A percentile compares a stretch with the other conserved stretches of the same genome.
phyloP scores from a whole-genome alignment of 1,140 invertebrate species.

The Galleria mellonella region DNA sequence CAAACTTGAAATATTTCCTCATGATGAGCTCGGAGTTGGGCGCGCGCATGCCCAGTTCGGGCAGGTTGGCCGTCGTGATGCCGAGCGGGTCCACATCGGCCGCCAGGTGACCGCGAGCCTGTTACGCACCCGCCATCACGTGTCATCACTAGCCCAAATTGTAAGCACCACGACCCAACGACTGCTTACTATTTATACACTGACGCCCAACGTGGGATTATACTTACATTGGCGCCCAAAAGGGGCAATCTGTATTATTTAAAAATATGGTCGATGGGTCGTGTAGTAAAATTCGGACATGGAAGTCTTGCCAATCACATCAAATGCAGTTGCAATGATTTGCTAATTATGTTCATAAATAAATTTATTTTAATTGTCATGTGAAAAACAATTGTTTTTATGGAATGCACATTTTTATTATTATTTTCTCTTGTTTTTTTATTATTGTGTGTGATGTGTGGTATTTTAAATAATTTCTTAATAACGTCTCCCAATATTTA shows the following conservation, averaged over 20 bases:
- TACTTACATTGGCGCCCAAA: constrained; percentile 1
- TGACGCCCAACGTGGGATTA: constrained; percentile 7
- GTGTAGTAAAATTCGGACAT: constrained; percentile 26
- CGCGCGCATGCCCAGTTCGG: constrained; percentile 64
- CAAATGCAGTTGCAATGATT: constrained; percentile 23
- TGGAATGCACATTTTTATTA: no score
- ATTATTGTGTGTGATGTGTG: no score
- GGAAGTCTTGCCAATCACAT: constrained; percentile 21
- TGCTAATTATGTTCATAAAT: no score
- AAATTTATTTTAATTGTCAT: no score
- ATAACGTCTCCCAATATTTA: no score
- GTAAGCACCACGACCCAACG: constrained; percentile 29
- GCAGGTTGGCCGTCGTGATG: constrained; percentile 77
- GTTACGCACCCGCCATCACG: constrained; percentile 57
- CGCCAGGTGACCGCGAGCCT: constrained; percentile 97
- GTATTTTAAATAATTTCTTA: no score
- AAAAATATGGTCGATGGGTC: constrained; percentile 18
- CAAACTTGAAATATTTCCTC: constrained; percentile 75
- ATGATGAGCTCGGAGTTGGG: constrained; percentile 70
- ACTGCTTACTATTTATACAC: constrained; percentile 6
- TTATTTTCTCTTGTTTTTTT: no score
- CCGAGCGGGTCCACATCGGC: constrained; percentile 95
- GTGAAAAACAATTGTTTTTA: no score
- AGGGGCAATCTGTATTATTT: background rate
- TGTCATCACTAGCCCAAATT: constrained; percentile 27